Base-by-base conservation (phyloP, 2,888 invertebrate species). In the Callinectes sapidus region DNA sequence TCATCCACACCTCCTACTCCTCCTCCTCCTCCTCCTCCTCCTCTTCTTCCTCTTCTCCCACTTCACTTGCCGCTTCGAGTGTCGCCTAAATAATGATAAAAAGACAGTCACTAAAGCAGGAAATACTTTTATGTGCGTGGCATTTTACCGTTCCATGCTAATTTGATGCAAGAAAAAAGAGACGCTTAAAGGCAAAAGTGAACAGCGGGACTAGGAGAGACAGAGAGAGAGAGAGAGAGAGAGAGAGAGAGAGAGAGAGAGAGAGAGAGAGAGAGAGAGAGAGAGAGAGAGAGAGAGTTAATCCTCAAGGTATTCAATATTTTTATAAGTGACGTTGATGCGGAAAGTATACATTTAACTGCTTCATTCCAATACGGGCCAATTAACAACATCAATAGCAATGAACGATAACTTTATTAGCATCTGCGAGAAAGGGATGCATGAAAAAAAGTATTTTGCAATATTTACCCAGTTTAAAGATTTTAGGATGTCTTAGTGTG, bases 11-110 rank as follows among this genome's bases (percentile, higher is more conserved):
- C 16, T 81, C 81, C 81, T 81, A 35, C 2, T 81, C 81, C 81
- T 81, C 81, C 32, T 81, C 81, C 81, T 81, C 81, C 2, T 81
- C 81, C 81, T 81, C 81, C 32, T 81, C 35, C 35, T 32, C 81
- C 81, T 35, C 81, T 28, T 35, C 81, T 35, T 35, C 81, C 35
- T 28, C 35, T 28, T 35, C 18, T 16, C 28, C 71, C 71, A 28
- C 71, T 71, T 71, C 28, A n/a, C 71, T 71, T 13, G 13, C 71
- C 71, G 23, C 28, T 35, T 81, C 35, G 35, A 81, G 35, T 35
- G 81, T 32, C 81, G 81, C 32, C 81, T 32, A 81, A 81, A 81
- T 81, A 81, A 81, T 81, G 81, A 32, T 81, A 81, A 81, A 81
- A 81, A 14, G 35, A 81, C 32, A 81, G 32, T 81, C 77, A 10